Evolutionary conservation across 1,140 invertebrate species (phyloP), one percentile per base, ranked within the genome.

Genomic region (Apis florea): DNA sequence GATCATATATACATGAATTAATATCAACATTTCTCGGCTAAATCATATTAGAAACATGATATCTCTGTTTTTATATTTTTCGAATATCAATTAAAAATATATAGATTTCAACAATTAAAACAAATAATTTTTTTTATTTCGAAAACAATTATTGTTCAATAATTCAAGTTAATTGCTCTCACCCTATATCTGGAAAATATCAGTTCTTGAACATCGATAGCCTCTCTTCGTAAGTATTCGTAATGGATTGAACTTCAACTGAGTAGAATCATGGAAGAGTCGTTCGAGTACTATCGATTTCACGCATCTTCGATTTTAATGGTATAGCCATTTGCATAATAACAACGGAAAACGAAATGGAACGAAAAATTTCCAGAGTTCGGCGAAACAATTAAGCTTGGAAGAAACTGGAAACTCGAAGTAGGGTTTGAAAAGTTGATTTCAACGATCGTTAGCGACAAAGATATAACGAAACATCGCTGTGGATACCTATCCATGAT

Each of bases 211-310:
- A 21, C n/a, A 26, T 15, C 12, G 24, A 68, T 63, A 75, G n/a
- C n/a, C 13, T 63, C 17, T n/a, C n/a, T 21, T 47, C 12, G 9
- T 19, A 8, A 19, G 19, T 26, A 21, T 74, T 59, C 21, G 13
- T 21, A 63, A 66, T 54, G 61, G 73, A 75, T 75, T 75, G 54
- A 75, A 75, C 61, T 75, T 75, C 61, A 24, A 21, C 49, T n/a
- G 64, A 11, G 26, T 19, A 12, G n/a, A 11, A n/a, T 24, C 49
- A 15, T 66, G 6, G 19, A n/a, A 51, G n/a, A 75, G 5, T 63
- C 58, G 47, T 51, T 61, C 72, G 24, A 19, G 58, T 63, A 26
- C 54, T 13, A 59, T 21, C 13, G 47, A 72, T 72, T 56, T 72
- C 53, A 72, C 53, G 70, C 70, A 31, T 19, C 26, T 4, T 13